These are phyloP conservation scores for Ascaphus truei DNA, from an alignment of 2,113 vertebrate genomes.

Conservation along the genomic window DNA sequence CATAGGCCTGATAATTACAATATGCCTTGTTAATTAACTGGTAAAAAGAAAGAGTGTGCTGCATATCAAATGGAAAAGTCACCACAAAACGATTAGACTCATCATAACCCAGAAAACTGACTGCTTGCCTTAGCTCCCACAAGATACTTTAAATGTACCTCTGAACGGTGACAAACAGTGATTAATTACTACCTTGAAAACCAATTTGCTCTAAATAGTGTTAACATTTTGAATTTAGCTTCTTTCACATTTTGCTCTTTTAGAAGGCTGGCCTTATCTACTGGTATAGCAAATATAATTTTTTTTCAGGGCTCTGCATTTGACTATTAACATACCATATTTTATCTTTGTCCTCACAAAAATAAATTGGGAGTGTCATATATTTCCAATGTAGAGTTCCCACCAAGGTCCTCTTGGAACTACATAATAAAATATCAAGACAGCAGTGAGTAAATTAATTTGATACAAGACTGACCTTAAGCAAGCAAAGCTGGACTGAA, in stretches of 20 bases:
- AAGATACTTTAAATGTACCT: constrained; percentile 30
- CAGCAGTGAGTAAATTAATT: constrained; percentile 22
- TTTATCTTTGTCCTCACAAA: constrained; percentile 21
- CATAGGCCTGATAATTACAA: constrained; percentile 10
- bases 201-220: constrained; percentile 36
- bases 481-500: not conserved
- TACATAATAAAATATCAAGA: constrained; percentile 29
- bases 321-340: constrained; percentile 20
- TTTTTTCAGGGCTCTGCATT: constrained; percentile 11
- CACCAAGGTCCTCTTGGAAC: constrained; percentile 21
- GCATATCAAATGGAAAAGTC: constrained; percentile 21
- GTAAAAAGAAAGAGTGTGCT: not conserved
- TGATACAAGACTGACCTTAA: constrained; percentile 17
- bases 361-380: constrained; percentile 33
- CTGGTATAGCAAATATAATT: constrained; percentile 18
- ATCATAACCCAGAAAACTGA: constrained; percentile 23
- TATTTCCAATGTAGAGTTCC: constrained; percentile 9
- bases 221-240: constrained; percentile 31
- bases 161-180: constrained; percentile 28
- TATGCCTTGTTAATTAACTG: constrained; percentile 18
- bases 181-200: constrained; percentile 35
- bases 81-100: constrained; percentile 12
- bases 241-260: constrained; percentile 29
- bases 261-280: constrained; percentile 24
- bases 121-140: constrained; percentile 25